Conservation (phyloP, 1,140 invertebrate genomes). For the Apis florea region DNA sequence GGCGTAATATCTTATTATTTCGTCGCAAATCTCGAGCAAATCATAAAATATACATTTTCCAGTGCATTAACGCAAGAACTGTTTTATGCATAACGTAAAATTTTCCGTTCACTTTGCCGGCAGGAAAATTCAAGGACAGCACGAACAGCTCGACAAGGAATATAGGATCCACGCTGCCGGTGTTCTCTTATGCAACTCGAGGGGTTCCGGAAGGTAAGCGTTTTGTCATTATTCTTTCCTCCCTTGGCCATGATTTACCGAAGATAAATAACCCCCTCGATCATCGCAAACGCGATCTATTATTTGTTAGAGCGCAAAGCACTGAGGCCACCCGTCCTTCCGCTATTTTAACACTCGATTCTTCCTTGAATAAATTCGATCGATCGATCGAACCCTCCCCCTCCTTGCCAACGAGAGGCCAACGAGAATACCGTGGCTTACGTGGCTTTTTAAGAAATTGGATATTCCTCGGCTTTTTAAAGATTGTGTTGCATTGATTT, state of each 20-base stretch:
- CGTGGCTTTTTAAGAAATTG: neutral
- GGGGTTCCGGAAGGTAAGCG: slow-evolving; percentile 85
- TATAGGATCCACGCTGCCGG: slow-evolving; percentile 86
- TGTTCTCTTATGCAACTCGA: slow-evolving; percentile 84
- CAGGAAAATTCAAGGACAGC: slow-evolving; percentile 87
- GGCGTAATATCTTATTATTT: no score
- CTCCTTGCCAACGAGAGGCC: neutral
- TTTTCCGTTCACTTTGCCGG: slow-evolving; percentile 35
- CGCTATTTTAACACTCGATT: slow-evolving; percentile 38
- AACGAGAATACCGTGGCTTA: neutral
- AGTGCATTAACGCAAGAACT: neutral
- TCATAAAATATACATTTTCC: neutral
- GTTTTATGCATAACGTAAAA: neutral
- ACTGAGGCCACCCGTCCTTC: neutral
- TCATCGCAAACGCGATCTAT: slow-evolving; percentile 50
- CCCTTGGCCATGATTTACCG: slow-evolving; percentile 27
- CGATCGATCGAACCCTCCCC: neutral
- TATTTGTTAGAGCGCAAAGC: slow-evolving; percentile 47
- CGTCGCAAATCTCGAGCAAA: no score
- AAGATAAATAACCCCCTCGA: slow-evolving; percentile 59
- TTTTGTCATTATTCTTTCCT: slow-evolving; percentile 51
- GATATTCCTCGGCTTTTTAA: neutral
- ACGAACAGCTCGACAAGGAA: slow-evolving; percentile 87
- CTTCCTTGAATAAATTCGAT: slow-evolving; percentile 43
- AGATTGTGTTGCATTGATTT: neutral